These are phyloP conservation scores for Phlogophora meticulosa DNA, from an alignment of 2,888 invertebrate genomes.

Conservation along the genomic window DNA sequence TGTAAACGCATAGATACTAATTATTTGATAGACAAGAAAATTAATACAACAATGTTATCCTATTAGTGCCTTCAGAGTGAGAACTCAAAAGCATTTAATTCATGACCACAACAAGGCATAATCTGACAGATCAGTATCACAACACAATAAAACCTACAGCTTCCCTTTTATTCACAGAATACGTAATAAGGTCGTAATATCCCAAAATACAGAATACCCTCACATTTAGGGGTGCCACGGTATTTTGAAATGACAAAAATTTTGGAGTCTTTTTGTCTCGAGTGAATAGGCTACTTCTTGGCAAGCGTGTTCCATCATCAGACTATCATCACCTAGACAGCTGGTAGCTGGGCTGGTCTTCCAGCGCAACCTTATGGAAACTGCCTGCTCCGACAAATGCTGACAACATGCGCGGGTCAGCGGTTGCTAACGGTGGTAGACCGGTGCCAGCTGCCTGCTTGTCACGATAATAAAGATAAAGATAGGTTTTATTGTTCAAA, in stretches of 20 bases:
- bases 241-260: not conserved
- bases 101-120: constrained; percentile 24
- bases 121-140: constrained; percentile 31
- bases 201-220: constrained; percentile 7
- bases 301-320: no score
- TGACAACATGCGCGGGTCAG: no score
- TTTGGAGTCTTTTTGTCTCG: not conserved
- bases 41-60: constrained; percentile 9
- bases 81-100: constrained; percentile 13
- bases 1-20: not conserved
- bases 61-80: not conserved
- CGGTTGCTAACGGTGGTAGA: no score
- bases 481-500: no score
- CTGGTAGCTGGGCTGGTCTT: no score
- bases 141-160: constrained; percentile 13
- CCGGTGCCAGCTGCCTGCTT: no score
- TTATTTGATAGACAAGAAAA: constrained; percentile 15
- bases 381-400: no score
- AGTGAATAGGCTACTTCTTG: no score
- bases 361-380: no score
- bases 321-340: no score
- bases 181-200: constrained; percentile 22
- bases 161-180: constrained; percentile 23
- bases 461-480: no score
- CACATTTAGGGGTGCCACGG: not conserved